Evolutionary conservation across 2,113 vertebrate species (phyloP).

Genomic region (Cheilinus undulatus): DNA sequence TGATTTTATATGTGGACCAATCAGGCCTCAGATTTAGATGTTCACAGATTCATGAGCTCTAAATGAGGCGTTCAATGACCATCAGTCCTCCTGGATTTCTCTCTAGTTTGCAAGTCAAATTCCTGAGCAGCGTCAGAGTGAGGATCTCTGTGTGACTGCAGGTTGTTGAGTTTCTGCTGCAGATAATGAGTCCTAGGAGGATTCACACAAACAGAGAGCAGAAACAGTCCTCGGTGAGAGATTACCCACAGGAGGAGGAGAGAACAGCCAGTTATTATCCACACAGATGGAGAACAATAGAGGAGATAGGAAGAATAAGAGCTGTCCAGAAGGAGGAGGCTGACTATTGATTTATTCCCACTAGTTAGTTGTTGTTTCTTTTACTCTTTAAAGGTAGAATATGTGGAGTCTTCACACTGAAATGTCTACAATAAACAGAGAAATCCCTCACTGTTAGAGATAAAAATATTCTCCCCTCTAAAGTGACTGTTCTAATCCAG

Average conservation of each 20-base stretch:
- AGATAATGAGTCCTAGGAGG: slow-evolving; percentile 9
- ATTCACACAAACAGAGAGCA: background rate
- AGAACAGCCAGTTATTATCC: background rate
- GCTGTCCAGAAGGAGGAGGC: too few species aligned
- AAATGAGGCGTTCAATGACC: background rate
- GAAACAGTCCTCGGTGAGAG: background rate
- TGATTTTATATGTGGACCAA: background rate
- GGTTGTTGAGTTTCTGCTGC: slow-evolving; percentile 2
- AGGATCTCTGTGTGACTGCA: background rate
- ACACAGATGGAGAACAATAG: too few species aligned
- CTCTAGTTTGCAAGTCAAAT: slow-evolving; percentile 9
- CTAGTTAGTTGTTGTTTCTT: too few species aligned
- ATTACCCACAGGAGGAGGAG: background rate
- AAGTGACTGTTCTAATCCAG: too few species aligned
- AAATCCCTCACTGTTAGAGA: too few species aligned
- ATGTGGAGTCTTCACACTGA: too few species aligned
- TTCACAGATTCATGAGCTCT: background rate
- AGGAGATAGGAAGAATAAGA: too few species aligned
- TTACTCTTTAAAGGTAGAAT: too few species aligned
- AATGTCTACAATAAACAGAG: too few species aligned
- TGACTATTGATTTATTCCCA: too few species aligned
- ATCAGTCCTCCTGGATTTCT: background rate
- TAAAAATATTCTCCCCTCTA: too few species aligned
- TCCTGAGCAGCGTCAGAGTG: background rate
- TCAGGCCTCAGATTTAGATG: background rate